phyloP scores from a whole-genome alignment of 1,140 invertebrate species.

The Zaprionus vittiger region DNA sequence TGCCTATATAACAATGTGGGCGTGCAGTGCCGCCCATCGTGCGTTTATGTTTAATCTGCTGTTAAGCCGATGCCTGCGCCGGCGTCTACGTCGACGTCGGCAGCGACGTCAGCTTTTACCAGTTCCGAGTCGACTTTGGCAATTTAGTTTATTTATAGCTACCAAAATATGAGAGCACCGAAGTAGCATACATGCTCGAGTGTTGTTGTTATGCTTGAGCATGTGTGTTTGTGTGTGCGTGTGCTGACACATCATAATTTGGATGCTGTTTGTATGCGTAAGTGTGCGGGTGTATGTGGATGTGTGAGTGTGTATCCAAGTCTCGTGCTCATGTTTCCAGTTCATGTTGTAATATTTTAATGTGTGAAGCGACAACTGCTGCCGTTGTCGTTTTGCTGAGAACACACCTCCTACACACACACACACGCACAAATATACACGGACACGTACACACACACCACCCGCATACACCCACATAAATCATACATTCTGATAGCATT shows the following conservation, averaged over 20 bases:
- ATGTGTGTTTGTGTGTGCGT: conserved; percentile 22
- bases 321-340: conserved; percentile 72
- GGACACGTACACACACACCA: background rate
- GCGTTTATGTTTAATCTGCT: conserved; percentile 70
- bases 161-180: conserved; percentile 72
- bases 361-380: conserved; percentile 80
- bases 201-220: conserved; percentile 9
- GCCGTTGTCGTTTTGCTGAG: conserved; percentile 71
- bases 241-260: conserved; percentile 80
- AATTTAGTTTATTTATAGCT: conserved; percentile 81
- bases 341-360: conserved; percentile 82
- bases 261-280: conserved; percentile 47
- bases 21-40: conserved; percentile 12
- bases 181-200: conserved; percentile 53
- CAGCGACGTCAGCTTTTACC: background rate
- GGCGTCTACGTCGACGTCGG: conserved; percentile 4
- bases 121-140: conserved; percentile 59
- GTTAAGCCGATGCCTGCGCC: conserved; percentile 56
- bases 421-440: background rate
- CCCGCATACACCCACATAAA: conserved; percentile 46
- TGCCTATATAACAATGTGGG: conserved; percentile 28
- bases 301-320: conserved; percentile 33
- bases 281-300: background rate
- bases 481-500: conserved; percentile 67
- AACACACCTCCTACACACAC: conserved; percentile 20